Evolutionary conservation across 2,888 invertebrate genomes (phyloP).

Genomic region (Scaptomyza reducta): DNA sequence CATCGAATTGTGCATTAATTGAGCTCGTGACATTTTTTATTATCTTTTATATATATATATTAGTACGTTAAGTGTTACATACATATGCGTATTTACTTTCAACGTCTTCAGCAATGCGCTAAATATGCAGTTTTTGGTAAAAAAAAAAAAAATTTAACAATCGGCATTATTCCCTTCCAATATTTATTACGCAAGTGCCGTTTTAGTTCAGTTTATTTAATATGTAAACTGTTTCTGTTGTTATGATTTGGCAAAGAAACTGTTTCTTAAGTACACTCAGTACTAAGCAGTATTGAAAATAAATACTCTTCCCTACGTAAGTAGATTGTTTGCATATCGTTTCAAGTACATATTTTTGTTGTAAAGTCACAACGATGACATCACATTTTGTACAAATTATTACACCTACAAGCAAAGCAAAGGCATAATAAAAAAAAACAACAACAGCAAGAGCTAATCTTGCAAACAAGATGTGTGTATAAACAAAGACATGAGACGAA

Average conservation of each 20-base stretch:
- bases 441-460: constrained; percentile 28
- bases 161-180: not conserved
- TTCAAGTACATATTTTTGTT: constrained; percentile 29
- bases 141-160: not conserved
- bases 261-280: not conserved
- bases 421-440: constrained; percentile 15
- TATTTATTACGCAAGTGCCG: not conserved
- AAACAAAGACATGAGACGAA: constrained; percentile 62
- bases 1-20: constrained; percentile 65
- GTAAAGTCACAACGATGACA: constrained; percentile 64
- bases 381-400: constrained; percentile 58
- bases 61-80: constrained; percentile 40
- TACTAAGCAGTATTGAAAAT: not conserved
- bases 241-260: too few species aligned
- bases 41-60: constrained; percentile 38
- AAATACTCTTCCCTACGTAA: not conserved
- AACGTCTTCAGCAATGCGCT: constrained; percentile 35
- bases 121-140: constrained; percentile 24
- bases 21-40: constrained; percentile 74
- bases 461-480: constrained; percentile 46
- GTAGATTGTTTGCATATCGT: not conserved
- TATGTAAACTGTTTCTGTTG: too few species aligned
- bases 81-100: constrained; percentile 24
- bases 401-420: constrained; percentile 56
- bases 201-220: not conserved